These are phyloP conservation scores for Cremastinae sp. DNA, from an alignment of 2,888 invertebrate species.

Conservation along the genomic window DNA sequence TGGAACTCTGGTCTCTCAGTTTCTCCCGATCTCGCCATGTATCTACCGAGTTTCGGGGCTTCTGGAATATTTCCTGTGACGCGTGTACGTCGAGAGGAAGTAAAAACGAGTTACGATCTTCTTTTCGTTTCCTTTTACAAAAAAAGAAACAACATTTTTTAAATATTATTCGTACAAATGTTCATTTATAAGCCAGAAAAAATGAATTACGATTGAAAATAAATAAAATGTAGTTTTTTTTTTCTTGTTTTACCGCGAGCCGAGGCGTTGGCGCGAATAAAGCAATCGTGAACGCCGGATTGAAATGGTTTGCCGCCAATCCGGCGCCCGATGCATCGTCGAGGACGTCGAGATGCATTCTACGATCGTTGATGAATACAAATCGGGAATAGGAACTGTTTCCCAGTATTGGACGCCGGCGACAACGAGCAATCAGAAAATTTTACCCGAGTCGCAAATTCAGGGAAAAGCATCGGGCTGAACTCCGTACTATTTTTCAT, in stretches of 20 bases:
- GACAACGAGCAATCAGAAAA: too few species aligned
- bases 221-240: too few species aligned
- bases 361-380: slow-evolving; percentile 34
- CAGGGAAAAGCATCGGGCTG: too few species aligned
- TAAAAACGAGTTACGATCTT: slow-evolving; percentile 20
- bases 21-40: slow-evolving; percentile 12
- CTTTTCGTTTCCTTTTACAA: background rate
- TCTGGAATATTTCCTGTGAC: slow-evolving; percentile 53
- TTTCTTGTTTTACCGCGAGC: slow-evolving; percentile 12
- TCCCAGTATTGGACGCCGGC: background rate
- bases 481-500: too few species aligned
- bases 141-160: slow-evolving; percentile 16
- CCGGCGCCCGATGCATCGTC: slow-evolving; percentile 69
- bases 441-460: too few species aligned
- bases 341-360: slow-evolving; percentile 67
- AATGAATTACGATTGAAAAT: too few species aligned
- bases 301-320: slow-evolving; percentile 72
- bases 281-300: slow-evolving; percentile 61
- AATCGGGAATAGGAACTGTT: slow-evolving; percentile 15
- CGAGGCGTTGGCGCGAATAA: slow-evolving; percentile 38
- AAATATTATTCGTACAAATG: too few species aligned
- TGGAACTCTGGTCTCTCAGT: slow-evolving; percentile 41
- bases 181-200: too few species aligned
- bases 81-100: slow-evolving; percentile 39
- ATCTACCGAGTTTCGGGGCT: slow-evolving; percentile 12